These are phyloP conservation scores for Brachionus koreanus DNA, from an alignment of 1,140 invertebrate genomes.

Conservation along the genomic window DNA sequence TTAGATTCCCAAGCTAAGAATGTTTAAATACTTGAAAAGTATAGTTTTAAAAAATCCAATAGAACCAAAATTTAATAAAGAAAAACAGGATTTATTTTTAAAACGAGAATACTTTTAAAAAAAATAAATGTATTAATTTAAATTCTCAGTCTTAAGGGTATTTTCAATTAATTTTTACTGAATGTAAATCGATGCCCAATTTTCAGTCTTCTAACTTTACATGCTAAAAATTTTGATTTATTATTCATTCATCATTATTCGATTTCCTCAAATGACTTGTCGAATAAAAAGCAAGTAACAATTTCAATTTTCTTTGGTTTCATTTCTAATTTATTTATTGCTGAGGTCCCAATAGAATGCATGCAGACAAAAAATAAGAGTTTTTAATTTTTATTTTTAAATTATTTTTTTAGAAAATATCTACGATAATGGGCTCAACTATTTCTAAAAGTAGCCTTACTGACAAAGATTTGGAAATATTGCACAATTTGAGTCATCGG, in stretches of 20 bases:
- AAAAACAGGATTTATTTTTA: not conserved
- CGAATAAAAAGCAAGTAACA: not conserved
- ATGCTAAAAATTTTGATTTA: not conserved
- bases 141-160: not conserved
- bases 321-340: not conserved
- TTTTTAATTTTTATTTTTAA: not conserved
- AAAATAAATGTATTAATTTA: not conserved
- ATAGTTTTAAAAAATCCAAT: not conserved
- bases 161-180: no score
- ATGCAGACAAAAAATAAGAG: not conserved
- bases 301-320: not conserved
- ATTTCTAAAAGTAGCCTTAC: conserved; percentile 18
- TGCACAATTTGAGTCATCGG: conserved; percentile 17
- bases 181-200: not conserved
- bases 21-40: not conserved
- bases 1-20: not conserved
- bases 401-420: not conserved
- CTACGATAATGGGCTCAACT: not conserved
- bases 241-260: not conserved
- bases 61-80: not conserved
- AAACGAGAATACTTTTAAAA: not conserved
- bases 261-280: not conserved
- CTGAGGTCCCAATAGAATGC: not conserved
- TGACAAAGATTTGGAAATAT: conserved; percentile 39
- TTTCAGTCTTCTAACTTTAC: not conserved